These are phyloP conservation scores for Poecilia gillii DNA, from an alignment of 2,797 vertebrate species.

Conservation along the genomic window DNA sequence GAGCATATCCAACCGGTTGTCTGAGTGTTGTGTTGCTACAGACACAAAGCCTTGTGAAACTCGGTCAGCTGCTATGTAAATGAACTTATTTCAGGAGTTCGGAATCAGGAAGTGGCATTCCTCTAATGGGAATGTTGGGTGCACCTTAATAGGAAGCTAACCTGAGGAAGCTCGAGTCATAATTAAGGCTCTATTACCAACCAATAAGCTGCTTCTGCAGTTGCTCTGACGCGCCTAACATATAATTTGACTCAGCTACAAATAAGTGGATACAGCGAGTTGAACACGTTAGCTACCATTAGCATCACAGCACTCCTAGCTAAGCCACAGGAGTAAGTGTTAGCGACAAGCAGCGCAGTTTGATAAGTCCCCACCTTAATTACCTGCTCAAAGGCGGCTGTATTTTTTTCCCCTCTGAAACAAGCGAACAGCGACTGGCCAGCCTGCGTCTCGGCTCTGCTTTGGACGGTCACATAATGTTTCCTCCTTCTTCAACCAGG, in stretches of 20 bases:
- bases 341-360: background rate
- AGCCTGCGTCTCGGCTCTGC: slow-evolving; percentile 19
- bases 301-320: slow-evolving; percentile 11
- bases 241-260: background rate
- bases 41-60: slow-evolving; percentile 1
- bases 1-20: background rate
- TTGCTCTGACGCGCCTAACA: too few species aligned
- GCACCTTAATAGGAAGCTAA: slow-evolving; percentile 15
- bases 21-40: slow-evolving; percentile 1
- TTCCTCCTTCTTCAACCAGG: slow-evolving; percentile 9
- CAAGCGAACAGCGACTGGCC: slow-evolving; percentile 19
- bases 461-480: slow-evolving; percentile 32
- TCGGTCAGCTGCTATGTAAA: slow-evolving; percentile 28
- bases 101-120: slow-evolving; percentile 55
- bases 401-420: background rate
- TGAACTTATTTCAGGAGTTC: background rate
- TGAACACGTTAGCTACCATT: slow-evolving; percentile 49
- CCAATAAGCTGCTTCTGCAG: background rate
- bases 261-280: background rate
- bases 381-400: slow-evolving; percentile 47
- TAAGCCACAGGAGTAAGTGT: background rate
- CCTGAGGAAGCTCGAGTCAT: background rate
- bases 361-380: background rate
- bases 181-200: background rate
- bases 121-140: slow-evolving; percentile 1